Conservation (phyloP, 2,797 vertebrate genomes). For the Phrynocephalus guinanensis region DNA sequence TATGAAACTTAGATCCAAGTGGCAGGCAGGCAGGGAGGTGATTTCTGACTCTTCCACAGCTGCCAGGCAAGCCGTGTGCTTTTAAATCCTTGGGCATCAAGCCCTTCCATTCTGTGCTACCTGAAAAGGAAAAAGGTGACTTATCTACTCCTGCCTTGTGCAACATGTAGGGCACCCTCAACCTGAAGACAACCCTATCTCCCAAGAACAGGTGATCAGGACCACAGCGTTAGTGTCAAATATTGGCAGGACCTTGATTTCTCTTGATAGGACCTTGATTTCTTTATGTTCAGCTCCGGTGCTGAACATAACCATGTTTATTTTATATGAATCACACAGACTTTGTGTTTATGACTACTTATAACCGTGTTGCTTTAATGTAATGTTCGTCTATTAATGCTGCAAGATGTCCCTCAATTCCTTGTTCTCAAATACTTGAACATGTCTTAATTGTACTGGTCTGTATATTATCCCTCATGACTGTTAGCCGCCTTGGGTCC, state of each 20-base stretch:
- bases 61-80: background rate
- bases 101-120: background rate
- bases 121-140: background rate
- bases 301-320: background rate
- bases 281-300: background rate
- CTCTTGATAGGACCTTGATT: background rate
- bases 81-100: conserved; percentile 24
- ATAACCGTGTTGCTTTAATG: no score
- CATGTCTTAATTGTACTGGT: no score
- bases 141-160: background rate
- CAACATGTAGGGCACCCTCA: no score
- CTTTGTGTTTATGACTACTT: no score
- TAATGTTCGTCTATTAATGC: no score
- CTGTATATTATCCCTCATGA: no score
- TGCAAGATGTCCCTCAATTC: no score
- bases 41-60: conserved; percentile 28
- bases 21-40: background rate
- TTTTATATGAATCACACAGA: no score
- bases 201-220: background rate
- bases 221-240: background rate
- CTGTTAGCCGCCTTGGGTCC: no score
- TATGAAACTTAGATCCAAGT: conserved; percentile 45
- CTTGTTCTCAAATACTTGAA: no score
- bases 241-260: background rate
- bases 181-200: background rate